phyloP scores from a whole-genome alignment of 2,888 invertebrate species.

The Drosophila longiperda region DNA sequence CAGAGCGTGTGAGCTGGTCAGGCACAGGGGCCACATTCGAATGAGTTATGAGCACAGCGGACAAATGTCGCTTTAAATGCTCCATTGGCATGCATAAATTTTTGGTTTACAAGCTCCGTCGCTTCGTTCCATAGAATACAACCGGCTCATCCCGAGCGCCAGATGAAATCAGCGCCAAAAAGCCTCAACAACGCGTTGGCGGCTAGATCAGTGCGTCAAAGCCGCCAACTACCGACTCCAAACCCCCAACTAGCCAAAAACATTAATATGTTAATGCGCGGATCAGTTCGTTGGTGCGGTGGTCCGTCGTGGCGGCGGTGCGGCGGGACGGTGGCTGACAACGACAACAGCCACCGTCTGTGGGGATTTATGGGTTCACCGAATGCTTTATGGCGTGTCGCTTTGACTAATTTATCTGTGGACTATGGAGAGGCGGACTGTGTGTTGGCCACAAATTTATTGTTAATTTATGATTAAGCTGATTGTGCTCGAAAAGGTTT shows the following conservation, averaged over 20 bases:
- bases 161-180: slow-evolving; percentile 77
- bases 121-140: slow-evolving; percentile 58
- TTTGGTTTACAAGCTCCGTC: slow-evolving; percentile 69
- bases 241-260: slow-evolving; percentile 65
- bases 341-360: slow-evolving; percentile 65
- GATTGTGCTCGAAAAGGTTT: slow-evolving; percentile 66
- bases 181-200: slow-evolving; percentile 41
- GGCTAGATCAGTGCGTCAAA: slow-evolving; percentile 76
- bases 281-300: slow-evolving; percentile 37
- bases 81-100: slow-evolving; percentile 76
- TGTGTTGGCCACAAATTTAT: slow-evolving; percentile 64
- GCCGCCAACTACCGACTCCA: slow-evolving; percentile 51
- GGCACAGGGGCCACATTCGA: slow-evolving; percentile 40
- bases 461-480: slow-evolving; percentile 75
- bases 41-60: slow-evolving; percentile 68
- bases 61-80: slow-evolving; percentile 76
- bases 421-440: slow-evolving; percentile 23
- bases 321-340: slow-evolving; percentile 41
- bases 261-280: slow-evolving; percentile 83
- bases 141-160: slow-evolving; percentile 41
- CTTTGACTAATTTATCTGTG: slow-evolving; percentile 84
- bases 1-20: slow-evolving; percentile 33
- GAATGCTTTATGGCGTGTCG: slow-evolving; percentile 84
- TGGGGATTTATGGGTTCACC: slow-evolving; percentile 83
- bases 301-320: neutral